Conservation (phyloP, 2,888 invertebrate species). For the Subacronicta megacephala region DNA sequence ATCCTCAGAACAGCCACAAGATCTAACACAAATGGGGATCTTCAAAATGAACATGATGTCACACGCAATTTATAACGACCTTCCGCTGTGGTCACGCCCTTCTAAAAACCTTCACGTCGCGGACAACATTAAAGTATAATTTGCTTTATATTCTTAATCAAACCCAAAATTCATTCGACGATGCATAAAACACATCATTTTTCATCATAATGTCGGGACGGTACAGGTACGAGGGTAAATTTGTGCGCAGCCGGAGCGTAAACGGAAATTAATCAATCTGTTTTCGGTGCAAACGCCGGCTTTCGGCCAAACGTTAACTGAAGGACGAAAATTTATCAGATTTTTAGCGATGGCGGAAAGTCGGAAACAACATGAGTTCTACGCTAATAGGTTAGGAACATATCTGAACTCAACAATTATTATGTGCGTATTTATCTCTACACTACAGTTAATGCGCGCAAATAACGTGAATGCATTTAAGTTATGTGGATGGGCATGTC, state of each 20-base stretch:
- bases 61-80: conserved; percentile 48
- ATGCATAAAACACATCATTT: conserved; percentile 50
- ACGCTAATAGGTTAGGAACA: conserved; percentile 29
- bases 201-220: conserved; percentile 51
- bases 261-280: conserved; percentile 78
- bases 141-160: conserved; percentile 44
- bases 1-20: conserved; percentile 19
- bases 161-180: conserved; percentile 40
- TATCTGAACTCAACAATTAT: conserved; percentile 20
- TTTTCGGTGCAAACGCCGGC: conserved; percentile 61
- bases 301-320: conserved; percentile 48
- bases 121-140: conserved; percentile 43
- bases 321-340: conserved; percentile 48
- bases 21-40: conserved; percentile 29
- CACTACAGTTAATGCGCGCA: conserved; percentile 49
- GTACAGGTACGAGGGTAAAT: conserved; percentile 57
- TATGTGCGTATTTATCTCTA: conserved; percentile 28
- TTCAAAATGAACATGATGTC: conserved; percentile 47
- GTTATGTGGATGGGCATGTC: conserved; percentile 71
- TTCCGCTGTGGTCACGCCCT: conserved; percentile 51
- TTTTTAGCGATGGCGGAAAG: conserved; percentile 40
- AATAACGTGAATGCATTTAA: conserved; percentile 66
- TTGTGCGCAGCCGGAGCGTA: conserved; percentile 62
- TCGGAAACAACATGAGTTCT: conserved; percentile 33
- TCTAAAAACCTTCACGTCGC: conserved; percentile 50